Conservation (phyloP, 2,113 vertebrate genomes). For the Ochotona princeps region DNA sequence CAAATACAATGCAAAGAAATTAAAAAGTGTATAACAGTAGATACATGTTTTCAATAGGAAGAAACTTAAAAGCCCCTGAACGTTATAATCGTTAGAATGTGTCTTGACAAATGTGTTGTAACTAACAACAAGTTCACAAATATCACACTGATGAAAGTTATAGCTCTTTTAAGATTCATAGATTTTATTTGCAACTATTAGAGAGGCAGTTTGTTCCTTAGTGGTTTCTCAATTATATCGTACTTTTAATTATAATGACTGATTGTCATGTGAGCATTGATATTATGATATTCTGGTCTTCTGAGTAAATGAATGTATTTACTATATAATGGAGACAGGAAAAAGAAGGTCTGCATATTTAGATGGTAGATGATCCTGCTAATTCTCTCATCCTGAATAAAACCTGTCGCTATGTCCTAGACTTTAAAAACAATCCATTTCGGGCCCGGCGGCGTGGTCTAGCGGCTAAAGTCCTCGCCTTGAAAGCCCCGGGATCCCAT, state of each 20-base stretch:
- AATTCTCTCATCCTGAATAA: conserved; percentile 39
- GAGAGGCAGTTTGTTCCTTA: conserved; percentile 11
- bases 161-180: neutral
- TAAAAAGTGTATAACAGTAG: neutral
- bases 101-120: conserved; percentile 41
- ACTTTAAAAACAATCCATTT: neutral
- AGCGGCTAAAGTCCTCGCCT: no score
- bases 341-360: neutral
- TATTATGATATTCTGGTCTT: neutral
- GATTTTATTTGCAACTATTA: neutral
- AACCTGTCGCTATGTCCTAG: neutral
- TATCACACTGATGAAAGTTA: neutral
- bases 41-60: neutral
- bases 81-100: neutral
- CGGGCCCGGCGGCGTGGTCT: no score
- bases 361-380: neutral
- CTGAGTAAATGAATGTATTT: neutral
- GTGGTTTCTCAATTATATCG: neutral
- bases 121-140: conserved; percentile 13
- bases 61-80: neutral
- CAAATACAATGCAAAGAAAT: no score
- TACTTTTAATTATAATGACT: conserved; percentile 19
- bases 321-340: neutral
- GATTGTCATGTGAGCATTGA: neutral
- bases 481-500: no score